A percentile compares a stretch with the other conserved stretches of the same genome.
Evolutionary conservation across 1,140 invertebrate genomes (phyloP).

Genomic region (Holcopasites calliopsidis): DNA sequence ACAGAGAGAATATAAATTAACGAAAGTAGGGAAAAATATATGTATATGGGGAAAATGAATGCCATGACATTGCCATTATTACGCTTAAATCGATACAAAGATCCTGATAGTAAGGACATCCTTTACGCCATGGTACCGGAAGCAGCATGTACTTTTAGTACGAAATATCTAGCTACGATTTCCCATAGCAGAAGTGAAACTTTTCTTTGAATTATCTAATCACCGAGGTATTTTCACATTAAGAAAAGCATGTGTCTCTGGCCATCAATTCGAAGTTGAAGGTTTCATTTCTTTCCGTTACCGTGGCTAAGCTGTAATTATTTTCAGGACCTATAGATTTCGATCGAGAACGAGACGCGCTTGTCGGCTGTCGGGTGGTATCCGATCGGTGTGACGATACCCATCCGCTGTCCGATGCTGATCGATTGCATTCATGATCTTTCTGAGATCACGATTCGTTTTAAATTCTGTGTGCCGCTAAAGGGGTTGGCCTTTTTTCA

Average conservation of each 20-base stretch:
- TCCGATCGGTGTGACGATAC: background rate
- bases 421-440: conserved; percentile 41
- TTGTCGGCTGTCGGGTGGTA: background rate
- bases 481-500: background rate
- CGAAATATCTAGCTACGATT: conserved; percentile 43
- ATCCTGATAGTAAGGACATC: conserved; percentile 59
- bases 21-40: conserved; percentile 2
- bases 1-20: background rate
- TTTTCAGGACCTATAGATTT: conserved; percentile 62
- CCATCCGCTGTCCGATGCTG: background rate
- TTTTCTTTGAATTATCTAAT: background rate
- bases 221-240: background rate
- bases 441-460: conserved; percentile 3
- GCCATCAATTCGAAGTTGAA: background rate
- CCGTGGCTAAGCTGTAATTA: conserved; percentile 51
- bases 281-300: background rate
- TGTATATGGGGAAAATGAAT: conserved; percentile 13
- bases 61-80: conserved; percentile 60
- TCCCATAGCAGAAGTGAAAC: conserved; percentile 5
- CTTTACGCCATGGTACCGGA: conserved; percentile 41
- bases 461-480: conserved; percentile 5
- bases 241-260: too few relatives aligned
- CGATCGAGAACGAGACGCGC: conserved; percentile 42
- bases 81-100: conserved; percentile 61
- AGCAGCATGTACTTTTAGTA: conserved; percentile 48